Conservation (phyloP, 1,140 invertebrate genomes). For the Orchesella cincta region DNA sequence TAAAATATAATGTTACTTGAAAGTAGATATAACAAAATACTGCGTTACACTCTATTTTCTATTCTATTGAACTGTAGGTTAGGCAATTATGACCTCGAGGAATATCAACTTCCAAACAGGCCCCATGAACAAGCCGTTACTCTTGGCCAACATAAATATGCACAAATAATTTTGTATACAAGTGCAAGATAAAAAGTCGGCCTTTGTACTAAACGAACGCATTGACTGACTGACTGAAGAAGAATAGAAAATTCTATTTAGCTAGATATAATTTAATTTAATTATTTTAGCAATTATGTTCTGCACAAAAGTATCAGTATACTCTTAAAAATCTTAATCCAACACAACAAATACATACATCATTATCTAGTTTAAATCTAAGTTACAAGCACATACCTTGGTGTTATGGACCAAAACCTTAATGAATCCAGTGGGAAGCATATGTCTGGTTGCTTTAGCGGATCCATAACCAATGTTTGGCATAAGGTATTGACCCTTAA, state of each 20-base stretch:
- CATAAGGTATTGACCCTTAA: slow-evolving; percentile 99
- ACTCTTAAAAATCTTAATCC: too few relatives aligned
- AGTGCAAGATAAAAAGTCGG: too few relatives aligned
- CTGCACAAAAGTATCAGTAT: too few relatives aligned
- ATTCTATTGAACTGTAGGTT: not conserved
- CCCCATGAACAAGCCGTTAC: too few relatives aligned
- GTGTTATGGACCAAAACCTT: slow-evolving; percentile 88
- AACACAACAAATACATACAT: too few relatives aligned
- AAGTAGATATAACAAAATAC: not conserved
- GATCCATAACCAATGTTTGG: slow-evolving; percentile 99
- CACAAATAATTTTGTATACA: too few relatives aligned
- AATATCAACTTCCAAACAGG: slow-evolving; percentile 22
- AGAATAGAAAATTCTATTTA: too few relatives aligned
- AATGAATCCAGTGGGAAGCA: slow-evolving; percentile 95
- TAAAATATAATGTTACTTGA: not conserved
- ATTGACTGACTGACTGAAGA: too few relatives aligned
- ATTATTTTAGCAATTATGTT: too few relatives aligned
- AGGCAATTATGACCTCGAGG: slow-evolving; percentile 7
- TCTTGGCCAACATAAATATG: too few relatives aligned
- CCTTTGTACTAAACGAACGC: too few relatives aligned
- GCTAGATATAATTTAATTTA: too few relatives aligned
- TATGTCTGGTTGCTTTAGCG: slow-evolving; percentile 88
- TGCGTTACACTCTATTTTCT: not conserved
- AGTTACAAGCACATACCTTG: slow-evolving; percentile 64
- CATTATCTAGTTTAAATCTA: not conserved